Conservation (phyloP, 2,797 vertebrate species). For the Chloroceryle inda region DNA sequence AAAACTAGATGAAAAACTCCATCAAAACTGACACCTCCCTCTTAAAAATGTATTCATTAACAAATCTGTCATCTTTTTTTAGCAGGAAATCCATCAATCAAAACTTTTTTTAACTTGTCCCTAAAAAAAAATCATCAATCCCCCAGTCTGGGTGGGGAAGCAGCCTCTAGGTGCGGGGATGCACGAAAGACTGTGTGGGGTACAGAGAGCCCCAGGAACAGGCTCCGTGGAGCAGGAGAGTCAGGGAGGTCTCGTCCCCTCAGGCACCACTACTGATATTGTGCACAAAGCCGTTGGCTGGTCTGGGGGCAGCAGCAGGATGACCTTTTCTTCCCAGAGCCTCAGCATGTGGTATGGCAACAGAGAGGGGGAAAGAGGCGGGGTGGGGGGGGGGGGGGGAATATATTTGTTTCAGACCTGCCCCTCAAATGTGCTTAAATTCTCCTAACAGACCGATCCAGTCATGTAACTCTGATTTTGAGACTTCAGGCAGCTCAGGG, state of each 20-base stretch:
- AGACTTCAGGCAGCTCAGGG: background rate
- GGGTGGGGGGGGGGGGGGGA: background rate
- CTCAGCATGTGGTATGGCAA: background rate
- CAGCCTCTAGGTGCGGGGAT: rapidly evolving
- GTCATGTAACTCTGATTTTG: background rate
- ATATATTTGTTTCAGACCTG: background rate
- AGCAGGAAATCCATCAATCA: background rate
- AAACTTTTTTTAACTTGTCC: background rate
- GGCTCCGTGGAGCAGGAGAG: background rate
- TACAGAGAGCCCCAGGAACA: background rate
- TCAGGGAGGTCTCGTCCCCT: background rate
- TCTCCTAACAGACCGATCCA: background rate
- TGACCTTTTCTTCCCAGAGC: slow-evolving; percentile 56
- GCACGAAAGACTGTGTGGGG: background rate
- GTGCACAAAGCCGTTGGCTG: background rate
- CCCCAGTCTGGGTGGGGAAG: background rate
- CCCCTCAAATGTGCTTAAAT: background rate
- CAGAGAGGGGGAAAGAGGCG: background rate
- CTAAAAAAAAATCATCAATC: background rate
- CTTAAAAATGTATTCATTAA: slow-evolving; percentile 24
- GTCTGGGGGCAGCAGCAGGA: slow-evolving; percentile 19
- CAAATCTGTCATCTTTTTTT: background rate
- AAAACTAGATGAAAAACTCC: background rate
- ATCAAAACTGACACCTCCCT: background rate
- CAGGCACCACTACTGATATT: background rate